Percentiles rank a stretch among this genome's conserved stretches.
These are phyloP conservation scores for Mallotus villosus DNA, from an alignment of 2,797 vertebrate genomes.

Conservation along the genomic window DNA sequence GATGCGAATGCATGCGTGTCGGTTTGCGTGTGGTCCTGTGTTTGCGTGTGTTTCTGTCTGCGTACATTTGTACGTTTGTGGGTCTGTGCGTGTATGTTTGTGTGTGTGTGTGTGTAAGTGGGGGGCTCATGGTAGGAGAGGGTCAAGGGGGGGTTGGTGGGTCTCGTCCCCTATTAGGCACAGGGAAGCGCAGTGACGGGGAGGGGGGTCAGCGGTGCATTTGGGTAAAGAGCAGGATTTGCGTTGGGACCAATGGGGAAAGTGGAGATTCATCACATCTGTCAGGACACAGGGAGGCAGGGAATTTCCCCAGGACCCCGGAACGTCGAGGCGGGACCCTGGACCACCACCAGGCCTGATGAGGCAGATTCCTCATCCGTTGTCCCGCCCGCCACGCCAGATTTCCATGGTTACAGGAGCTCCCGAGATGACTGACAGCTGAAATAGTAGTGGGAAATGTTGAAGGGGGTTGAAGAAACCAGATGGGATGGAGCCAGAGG, in stretches of 20 bases:
- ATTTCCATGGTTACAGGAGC: constrained; percentile 23
- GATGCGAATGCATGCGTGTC: constrained; percentile 9
- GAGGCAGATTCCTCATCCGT: constrained; percentile 64
- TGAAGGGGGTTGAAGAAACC: not conserved
- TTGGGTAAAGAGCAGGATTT: constrained; percentile 54
- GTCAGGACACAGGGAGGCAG: constrained; percentile 40
- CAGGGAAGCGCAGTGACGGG: not conserved
- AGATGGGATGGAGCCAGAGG: no score
- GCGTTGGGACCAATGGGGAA: constrained; percentile 26
- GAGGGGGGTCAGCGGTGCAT: constrained; percentile 4
- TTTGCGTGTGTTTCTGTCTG: no score
- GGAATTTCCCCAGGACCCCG: constrained; percentile 48
- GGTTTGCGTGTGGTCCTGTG: no score
- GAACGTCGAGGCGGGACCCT: constrained; percentile 4
- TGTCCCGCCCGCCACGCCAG: constrained; percentile 36
- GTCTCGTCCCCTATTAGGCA: constrained; percentile 46
- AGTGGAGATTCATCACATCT: constrained; percentile 64
- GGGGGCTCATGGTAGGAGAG: not conserved
- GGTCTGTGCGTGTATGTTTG: constrained; percentile 16
- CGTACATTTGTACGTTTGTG: not conserved
- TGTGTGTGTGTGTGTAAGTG: not conserved
- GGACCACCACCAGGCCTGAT: constrained; percentile 42
- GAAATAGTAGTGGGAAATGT: not conserved
- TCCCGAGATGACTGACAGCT: constrained; percentile 32
- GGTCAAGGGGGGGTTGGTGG: constrained; percentile 27